Base-by-base conservation (phyloP, 2,797 vertebrate genomes). In the Dicrostonyx torquatus region DNA sequence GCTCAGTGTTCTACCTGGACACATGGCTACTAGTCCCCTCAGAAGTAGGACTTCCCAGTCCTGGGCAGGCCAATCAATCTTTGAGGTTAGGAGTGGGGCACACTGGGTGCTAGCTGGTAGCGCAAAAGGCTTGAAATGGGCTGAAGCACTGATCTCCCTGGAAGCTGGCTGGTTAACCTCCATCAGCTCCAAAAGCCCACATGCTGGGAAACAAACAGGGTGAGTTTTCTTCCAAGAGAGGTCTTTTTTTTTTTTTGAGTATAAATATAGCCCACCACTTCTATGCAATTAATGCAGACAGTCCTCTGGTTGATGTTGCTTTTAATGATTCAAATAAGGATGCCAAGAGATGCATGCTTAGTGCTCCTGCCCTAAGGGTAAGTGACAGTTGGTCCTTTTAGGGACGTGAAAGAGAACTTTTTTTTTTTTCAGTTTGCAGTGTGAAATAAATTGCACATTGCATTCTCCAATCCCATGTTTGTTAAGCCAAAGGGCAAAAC, bases 401-500 rank as follows among this genome's bases (percentile, higher is more conserved):
- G 93, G 77, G 93, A 94, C 91, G 66, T 64, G 89, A 95, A 88
- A 89, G 88, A 94, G 94, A 94, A 82, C 85, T 89, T 93, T 96
- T 95, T 89, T 89, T 87, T 40, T 84, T 50, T 68, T n/a, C 62
- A 50, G 26, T 94, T 95, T 92, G 93, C 72, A 24, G 87, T 82
- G 90, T 68, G 78, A 95, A 96, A 97, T 95, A 97, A 96, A 97
- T 97, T 86, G 97, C n/a, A 0, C 45, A 94, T 93, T 20, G 14
- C 17, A 12, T 89, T 96, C 89, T 92, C 97, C 96, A 94, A 84
- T 97, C 95, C 73, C 94, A 93, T 40, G 93, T 94, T 97, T 92
- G 0, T 96, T 96, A 97, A 96, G 97, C 97, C 96, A 97, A 96
- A 95, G 97, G 97, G 97, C 95, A 97, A 96, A 97, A 97, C 93